Percentiles rank a stretch among this genome's conserved stretches.
These are phyloP conservation scores for Thalpophila matura DNA, from an alignment of 2,888 invertebrate genomes.

Conservation along the genomic window DNA sequence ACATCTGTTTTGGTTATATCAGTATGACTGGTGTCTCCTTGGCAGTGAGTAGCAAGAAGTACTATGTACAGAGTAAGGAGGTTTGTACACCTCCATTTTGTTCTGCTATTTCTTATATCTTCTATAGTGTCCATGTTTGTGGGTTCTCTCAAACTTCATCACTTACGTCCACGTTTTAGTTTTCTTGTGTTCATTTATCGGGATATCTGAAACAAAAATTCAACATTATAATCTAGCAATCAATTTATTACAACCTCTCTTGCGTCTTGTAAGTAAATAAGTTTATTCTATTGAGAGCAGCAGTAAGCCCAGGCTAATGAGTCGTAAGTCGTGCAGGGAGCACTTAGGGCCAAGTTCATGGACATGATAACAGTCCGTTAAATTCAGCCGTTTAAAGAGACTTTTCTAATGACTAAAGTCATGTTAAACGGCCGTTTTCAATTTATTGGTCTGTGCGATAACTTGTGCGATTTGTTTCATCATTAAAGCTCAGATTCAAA, in stretches of 20 bases:
- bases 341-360: too few species aligned
- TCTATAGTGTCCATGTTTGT: constrained; percentile 79
- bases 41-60: constrained; percentile 74
- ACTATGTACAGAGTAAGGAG: constrained; percentile 78
- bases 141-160: constrained; percentile 79
- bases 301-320: too few species aligned
- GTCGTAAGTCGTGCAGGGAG: too few species aligned
- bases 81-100: constrained; percentile 77
- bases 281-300: too few species aligned
- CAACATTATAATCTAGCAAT: neutral
- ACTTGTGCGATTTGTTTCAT: too few species aligned
- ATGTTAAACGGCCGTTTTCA: too few species aligned
- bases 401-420: too few species aligned
- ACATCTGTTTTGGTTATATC: constrained; percentile 80
- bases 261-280: neutral
- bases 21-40: constrained; percentile 75
- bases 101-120: constrained; percentile 73
- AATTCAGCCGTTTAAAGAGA: too few species aligned
- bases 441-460: too few species aligned
- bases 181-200: constrained; percentile 65
- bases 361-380: too few species aligned
- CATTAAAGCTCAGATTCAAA: too few species aligned
- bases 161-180: constrained; percentile 69
- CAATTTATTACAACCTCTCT: too few species aligned
- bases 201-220: constrained; percentile 80